These are phyloP conservation scores for Cephus rjabovi DNA, from an alignment of 2,888 invertebrate genomes.

Conservation along the genomic window DNA sequence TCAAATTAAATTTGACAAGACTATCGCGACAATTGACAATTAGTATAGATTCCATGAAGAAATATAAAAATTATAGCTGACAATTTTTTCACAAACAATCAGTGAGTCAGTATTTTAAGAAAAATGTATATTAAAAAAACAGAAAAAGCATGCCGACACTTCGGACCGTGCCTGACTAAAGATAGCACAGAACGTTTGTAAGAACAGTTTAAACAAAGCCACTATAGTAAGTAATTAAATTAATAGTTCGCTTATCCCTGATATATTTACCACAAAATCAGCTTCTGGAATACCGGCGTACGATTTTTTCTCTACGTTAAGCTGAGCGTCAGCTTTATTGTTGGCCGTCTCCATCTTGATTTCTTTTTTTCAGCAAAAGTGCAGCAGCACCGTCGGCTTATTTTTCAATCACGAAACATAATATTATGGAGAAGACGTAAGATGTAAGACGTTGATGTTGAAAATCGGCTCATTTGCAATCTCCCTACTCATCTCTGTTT, in stretches of 20 bases:
- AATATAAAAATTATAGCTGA: not conserved
- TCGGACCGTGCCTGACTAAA: not conserved
- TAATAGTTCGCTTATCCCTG: not conserved
- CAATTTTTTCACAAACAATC: not conserved
- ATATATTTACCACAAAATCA: slow-evolving; percentile 79
- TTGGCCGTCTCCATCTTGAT: slow-evolving; percentile 54
- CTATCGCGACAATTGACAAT: not conserved
- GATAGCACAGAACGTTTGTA: not conserved
- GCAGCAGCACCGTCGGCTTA: not conserved
- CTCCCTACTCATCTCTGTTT: too few relatives aligned
- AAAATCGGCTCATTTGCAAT: too few relatives aligned
- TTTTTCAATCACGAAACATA: not conserved
- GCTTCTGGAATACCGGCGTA: slow-evolving; percentile 91
- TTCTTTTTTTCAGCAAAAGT: not conserved
- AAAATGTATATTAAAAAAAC: not conserved
- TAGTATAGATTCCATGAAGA: not conserved
- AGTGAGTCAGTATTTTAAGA: not conserved
- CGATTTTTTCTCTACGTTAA: slow-evolving; percentile 71
- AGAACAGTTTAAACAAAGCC: slow-evolving; percentile 5
- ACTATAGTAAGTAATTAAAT: not conserved
- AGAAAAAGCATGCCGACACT: not conserved
- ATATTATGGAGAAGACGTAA: not conserved
- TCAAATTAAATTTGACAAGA: not conserved
- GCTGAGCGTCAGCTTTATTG: slow-evolving; percentile 45
- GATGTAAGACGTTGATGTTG: too few relatives aligned